Base-by-base conservation (phyloP, 1,140 invertebrate genomes). In the Cydia splendana region DNA sequence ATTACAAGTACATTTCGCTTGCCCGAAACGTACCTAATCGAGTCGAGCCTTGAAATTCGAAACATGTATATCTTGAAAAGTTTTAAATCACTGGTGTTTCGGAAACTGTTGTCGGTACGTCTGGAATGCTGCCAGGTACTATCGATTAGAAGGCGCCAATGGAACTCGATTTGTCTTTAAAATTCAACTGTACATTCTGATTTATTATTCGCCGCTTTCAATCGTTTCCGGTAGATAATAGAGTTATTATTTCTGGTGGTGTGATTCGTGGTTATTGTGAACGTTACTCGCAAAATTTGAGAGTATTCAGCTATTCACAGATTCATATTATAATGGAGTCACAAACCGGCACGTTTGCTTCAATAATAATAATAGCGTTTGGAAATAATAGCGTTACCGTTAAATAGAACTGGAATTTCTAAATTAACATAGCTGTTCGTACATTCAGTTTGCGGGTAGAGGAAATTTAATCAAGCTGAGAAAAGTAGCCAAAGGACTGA, bases 61-160 rank as follows among this genome's bases (percentile, higher is more conserved):
- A 71, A 13, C 67, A 42, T 38, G 67, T 38, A 67, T 71, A 71
- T 71, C 34, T 71, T 71, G 30, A 38, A 38, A 69, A 71, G 67
- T 71, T 71, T 71, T 71, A 71, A 71, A 71, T 71, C 67, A 71
- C 67, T 71, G 13, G 30, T 71, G 67, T 71, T 71, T 71, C 67
- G 67, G 67, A 71, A 71, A 71, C 67, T 71, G 67, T 71, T 71
- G 67, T 71, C 67, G 34, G 67, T 38, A 42, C 34, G 67, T 71
- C 67, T 71, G 67, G 67, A 71, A 38, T 38, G 30, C 30, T 18
- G 67, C 67, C 67, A 71, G 67, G 67, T 71, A 71, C 67, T 71
- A 71, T 71, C 67, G 67, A 71, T 71, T 71, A 71, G 67, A 38
- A 42, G 67, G 30, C 67, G 67, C 67, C 67, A 24, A 67, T 67